A percentile compares a stretch with the other conserved stretches of the same genome.
Evolutionary conservation across 2,113 vertebrate genomes (phyloP).

Genomic region (Dasyurus viverrinus): DNA sequence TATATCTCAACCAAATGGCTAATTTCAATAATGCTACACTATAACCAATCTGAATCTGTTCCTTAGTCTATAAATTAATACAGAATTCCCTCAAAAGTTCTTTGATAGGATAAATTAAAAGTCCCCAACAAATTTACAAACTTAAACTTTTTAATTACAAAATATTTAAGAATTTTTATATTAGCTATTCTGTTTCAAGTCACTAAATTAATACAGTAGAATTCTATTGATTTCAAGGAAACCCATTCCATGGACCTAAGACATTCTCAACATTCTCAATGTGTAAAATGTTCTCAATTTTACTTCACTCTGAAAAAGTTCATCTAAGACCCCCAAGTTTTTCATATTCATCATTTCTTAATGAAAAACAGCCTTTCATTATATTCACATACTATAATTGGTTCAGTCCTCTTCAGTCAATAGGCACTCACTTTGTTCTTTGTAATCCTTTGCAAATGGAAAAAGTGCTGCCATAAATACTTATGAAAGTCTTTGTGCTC

Average conservation of each 20-base stretch:
- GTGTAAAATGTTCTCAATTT: not conserved
- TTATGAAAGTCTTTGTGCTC: not conserved
- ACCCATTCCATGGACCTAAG: conserved; percentile 33
- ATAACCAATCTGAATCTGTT: not conserved
- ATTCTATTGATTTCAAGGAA: not conserved
- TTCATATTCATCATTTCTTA: not conserved
- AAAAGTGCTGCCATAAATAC: not conserved
- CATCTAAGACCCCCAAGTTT: not conserved
- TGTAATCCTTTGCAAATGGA: not conserved
- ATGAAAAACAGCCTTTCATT: not conserved
- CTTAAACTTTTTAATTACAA: not conserved
- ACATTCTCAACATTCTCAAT: not conserved
- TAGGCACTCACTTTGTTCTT: not conserved
- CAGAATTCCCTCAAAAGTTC: not conserved
- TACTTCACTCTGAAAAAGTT: not conserved
- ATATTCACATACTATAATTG: not conserved
- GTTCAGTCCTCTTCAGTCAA: not conserved
- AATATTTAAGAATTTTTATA: conserved; percentile 9
- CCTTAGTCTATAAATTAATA: not conserved
- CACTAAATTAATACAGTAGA: conserved; percentile 33
- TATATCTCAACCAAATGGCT: not conserved
- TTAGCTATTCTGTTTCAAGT: conserved; percentile 31
- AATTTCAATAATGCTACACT: not conserved
- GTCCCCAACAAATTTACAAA: conserved; percentile 9
- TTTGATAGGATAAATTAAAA: not conserved